Evolutionary conservation across 2,888 invertebrate genomes (phyloP).

Genomic region (Drosophila macrospina): DNA sequence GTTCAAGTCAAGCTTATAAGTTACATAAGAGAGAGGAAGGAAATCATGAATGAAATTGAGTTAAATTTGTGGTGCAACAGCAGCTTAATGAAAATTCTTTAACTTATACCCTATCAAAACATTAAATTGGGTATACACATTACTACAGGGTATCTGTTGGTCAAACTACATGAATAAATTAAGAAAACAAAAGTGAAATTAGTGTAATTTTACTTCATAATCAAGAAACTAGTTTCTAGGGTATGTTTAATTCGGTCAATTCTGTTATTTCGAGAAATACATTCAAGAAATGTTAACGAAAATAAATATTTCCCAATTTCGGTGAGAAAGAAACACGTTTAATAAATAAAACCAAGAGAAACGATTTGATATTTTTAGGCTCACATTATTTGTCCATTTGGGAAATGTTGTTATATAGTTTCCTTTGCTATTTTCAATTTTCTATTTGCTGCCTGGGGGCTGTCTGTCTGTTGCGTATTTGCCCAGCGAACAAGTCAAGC

Average conservation of each 20-base stretch:
- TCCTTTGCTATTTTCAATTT: constrained; percentile 6
- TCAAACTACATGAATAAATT: neutral
- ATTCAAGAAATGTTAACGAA: neutral
- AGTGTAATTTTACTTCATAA: neutral
- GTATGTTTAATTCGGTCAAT: neutral
- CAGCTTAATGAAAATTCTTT: constrained; percentile 1
- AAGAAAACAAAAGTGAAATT: neutral
- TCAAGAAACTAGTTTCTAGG: neutral
- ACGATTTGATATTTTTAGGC: constrained; percentile 34
- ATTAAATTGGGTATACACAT: too few relatives aligned
- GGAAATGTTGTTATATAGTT: constrained; percentile 15
- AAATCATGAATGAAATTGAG: constrained; percentile 11
- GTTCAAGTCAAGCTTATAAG: neutral
- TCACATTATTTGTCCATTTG: constrained; percentile 44
- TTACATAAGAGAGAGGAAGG: neutral
- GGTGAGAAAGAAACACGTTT: constrained; percentile 24
- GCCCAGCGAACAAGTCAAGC: constrained; percentile 29
- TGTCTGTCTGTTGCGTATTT: constrained; percentile 31
- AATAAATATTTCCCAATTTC: constrained; percentile 4
- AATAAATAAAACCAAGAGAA: constrained; percentile 34
- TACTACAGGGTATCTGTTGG: too few relatives aligned
- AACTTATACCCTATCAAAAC: too few relatives aligned
- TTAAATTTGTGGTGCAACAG: neutral
- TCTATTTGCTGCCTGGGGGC: neutral
- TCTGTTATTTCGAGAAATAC: too few relatives aligned